Base-by-base conservation (phyloP, 2,113 vertebrate species). In the Procavia capensis region DNA sequence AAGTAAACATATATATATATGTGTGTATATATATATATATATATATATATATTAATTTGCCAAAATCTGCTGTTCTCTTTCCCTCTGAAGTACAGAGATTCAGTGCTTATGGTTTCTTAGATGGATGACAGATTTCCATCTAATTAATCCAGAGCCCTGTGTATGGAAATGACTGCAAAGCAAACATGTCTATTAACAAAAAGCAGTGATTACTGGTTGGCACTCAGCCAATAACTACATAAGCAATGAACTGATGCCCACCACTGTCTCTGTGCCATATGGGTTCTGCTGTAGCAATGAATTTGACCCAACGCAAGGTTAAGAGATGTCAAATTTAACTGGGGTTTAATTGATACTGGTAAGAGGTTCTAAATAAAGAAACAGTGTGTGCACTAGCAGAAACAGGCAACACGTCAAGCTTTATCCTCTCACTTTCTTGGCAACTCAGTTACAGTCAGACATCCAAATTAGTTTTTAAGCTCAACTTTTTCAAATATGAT, bases 101-200 rank as follows among this genome's bases (percentile, higher is more conserved):
- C 85, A 64, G 95, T 98, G 98, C 98, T 98, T 97, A 86, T 96
- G 97, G 96, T 96, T 98, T 98, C 98, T 98, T 98, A 98, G 98
- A 98, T 97, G 98, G 98, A 98, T 98, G 98, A 98, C 98, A 99
- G 98, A 99, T 98, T 98, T 98, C 96, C 83, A 98, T 98, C 98
- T 98, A 99, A 99, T 99, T 98, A 99, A 99, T 99, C 98, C 98
- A 98, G 98, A 98, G 98, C 98, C 98, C 97, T 98, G 98, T 98
- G 98, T 98, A 98, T 98, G 98, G 98, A 98, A 98, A 98, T 96
- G 98, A 98, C 98, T 98, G 98, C 98, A 98, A 98, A 99, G 98
- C 98, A 99, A 99, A 99, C 98, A 99, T 98, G 98, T 99, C 99
- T 99, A 99, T 99, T 99, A 99, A 98, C 98, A 98, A 99, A 99